These are phyloP conservation scores for Chromis chromis DNA, from an alignment of 2,797 vertebrate species.

Conservation along the genomic window DNA sequence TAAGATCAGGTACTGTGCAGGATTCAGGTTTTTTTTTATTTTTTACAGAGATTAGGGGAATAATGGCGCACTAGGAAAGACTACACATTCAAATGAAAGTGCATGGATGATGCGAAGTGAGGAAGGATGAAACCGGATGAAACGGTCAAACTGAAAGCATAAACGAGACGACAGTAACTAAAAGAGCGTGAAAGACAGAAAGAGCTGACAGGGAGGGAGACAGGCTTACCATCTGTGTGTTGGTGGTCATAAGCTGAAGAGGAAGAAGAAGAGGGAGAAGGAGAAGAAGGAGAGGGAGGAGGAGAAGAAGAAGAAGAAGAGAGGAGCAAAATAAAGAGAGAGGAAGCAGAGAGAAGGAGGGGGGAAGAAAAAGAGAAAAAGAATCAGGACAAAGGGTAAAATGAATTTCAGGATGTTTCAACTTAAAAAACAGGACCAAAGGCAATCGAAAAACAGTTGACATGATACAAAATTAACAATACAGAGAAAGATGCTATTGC, in stretches of 20 bases:
- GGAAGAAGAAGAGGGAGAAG: constrained; percentile 50
- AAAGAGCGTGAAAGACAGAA: constrained; percentile 79
- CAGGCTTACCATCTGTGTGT: constrained; percentile 96
- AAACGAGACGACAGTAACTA: constrained; percentile 71
- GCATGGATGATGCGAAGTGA: constrained; percentile 65
- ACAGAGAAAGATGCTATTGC: constrained; percentile 83
- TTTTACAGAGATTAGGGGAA: constrained; percentile 65
- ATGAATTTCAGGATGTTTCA: constrained; percentile 83
- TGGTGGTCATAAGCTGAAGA: constrained; percentile 96
- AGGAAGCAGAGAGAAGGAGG: constrained; percentile 77
- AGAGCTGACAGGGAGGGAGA: constrained; percentile 86
- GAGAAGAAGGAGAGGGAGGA: constrained; percentile 73
- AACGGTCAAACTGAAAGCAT: constrained; percentile 76
- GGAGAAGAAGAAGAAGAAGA: constrained; percentile 70
- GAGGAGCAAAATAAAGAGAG: constrained; percentile 87
- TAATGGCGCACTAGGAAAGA: constrained; percentile 63
- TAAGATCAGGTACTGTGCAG: constrained; percentile 65
- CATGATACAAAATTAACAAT: constrained; percentile 85
- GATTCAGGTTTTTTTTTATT: constrained; percentile 53
- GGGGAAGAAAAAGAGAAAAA: constrained; percentile 76
- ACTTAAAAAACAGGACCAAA: constrained; percentile 82
- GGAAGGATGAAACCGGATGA: constrained; percentile 67
- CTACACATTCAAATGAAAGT: constrained; percentile 75
- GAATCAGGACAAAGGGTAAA: constrained; percentile 84
- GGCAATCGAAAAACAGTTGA: constrained; percentile 83